Conservation (phyloP, 1,140 invertebrate genomes). For the Helicoverpa armigera region DNA sequence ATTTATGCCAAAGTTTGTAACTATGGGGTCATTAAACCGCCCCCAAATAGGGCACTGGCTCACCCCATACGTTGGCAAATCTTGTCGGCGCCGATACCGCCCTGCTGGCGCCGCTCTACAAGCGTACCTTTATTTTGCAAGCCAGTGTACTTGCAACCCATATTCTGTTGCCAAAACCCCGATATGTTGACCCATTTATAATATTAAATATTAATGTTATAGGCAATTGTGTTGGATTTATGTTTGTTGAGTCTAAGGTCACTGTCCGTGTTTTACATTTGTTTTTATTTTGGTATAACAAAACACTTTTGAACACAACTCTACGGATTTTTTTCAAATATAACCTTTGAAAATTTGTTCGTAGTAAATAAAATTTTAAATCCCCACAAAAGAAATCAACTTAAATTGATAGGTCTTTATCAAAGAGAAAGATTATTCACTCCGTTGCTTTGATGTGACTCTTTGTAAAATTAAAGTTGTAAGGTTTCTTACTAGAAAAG, state of each 20-base stretch:
- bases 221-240: constrained; percentile 19
- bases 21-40: constrained; percentile 53
- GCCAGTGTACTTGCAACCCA: constrained; percentile 47
- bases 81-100: constrained; percentile 47
- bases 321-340: neutral
- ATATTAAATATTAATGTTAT: constrained; percentile 38
- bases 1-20: constrained; percentile 52
- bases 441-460: neutral
- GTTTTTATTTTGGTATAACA: neutral
- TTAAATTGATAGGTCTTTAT: neutral
- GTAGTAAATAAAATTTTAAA: neutral
- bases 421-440: neutral
- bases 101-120: constrained; percentile 50
- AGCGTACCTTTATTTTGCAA: constrained; percentile 49
- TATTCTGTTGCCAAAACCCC: constrained; percentile 47
- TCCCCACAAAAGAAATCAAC: neutral
- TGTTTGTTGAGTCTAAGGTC: constrained; percentile 6
- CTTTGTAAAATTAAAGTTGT: neutral
- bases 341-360: constrained; percentile 4
- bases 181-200: constrained; percentile 42
- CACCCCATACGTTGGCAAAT: constrained; percentile 57
- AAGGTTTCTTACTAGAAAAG: neutral
- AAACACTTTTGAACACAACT: too few relatives aligned
- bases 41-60: constrained; percentile 53
- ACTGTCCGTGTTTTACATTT: neutral